A percentile compares a stretch with the other conserved stretches of the same genome.
phyloP scores from a whole-genome alignment of 2,113 vertebrate species.

The Hepsetus odoe region DNA sequence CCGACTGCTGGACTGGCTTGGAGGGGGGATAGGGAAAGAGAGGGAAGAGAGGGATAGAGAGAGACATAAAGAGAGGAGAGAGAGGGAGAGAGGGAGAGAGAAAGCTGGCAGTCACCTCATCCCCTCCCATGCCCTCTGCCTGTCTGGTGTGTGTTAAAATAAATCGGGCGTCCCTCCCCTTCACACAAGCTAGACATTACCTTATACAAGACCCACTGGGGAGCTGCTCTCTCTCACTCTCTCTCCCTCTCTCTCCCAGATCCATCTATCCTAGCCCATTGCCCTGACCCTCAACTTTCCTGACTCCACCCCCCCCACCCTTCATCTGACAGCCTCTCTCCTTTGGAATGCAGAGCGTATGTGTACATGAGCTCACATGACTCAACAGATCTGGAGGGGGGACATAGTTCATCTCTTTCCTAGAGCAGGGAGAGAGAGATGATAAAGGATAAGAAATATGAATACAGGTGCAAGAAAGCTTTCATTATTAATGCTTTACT shows the following conservation, averaged over 20 bases:
- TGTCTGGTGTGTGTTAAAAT: constrained; percentile 80
- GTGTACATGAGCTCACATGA: constrained; percentile 97
- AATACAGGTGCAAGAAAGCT: constrained; percentile 41
- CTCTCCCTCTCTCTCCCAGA: constrained; percentile 60
- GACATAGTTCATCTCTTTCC: constrained; percentile 79
- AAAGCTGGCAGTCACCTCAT: constrained; percentile 51
- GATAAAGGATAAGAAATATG: not conserved
- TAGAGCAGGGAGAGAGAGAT: constrained; percentile 56
- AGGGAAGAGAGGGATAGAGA: constrained; percentile 15
- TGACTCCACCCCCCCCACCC: constrained; percentile 28
- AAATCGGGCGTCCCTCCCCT: constrained; percentile 81
- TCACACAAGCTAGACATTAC: constrained; percentile 90
- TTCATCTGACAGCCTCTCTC: constrained; percentile 26
- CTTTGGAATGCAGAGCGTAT: constrained; percentile 76
- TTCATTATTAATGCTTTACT: too few species aligned
- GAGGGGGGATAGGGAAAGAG: constrained; percentile 32
- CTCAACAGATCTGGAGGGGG: constrained; percentile 89
- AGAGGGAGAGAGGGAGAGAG: constrained; percentile 42
- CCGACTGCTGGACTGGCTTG: constrained; percentile 60
- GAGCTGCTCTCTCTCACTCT: constrained; percentile 78
- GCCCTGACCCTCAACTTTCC: constrained; percentile 49
- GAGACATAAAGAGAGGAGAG: constrained; percentile 33
- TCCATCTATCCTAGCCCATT: constrained; percentile 67
- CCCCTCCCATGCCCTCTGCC: constrained; percentile 57
- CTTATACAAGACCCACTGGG: constrained; percentile 91